Base-by-base conservation (phyloP, 2,113 vertebrate genomes). In the Thryonomys swinderianus region DNA sequence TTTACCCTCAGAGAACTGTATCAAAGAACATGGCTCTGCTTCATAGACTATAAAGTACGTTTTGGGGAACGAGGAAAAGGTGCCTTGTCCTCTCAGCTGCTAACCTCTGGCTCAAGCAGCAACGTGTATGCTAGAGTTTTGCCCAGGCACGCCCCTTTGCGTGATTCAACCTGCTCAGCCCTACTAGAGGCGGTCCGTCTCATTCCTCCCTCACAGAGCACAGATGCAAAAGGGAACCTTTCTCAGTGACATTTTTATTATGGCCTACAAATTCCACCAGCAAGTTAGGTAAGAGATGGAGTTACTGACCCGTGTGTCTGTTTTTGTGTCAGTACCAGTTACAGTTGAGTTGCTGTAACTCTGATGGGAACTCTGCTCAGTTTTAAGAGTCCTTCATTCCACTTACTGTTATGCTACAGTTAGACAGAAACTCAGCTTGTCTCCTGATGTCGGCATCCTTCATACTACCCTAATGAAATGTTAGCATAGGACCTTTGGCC, bases 41-140 rank as follows among this genome's bases (percentile, higher is more conserved):
- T 88, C 51, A 61, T 53, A 80, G 71, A 64, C 78, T 34, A 83
- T 42, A 67, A 9, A 69, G 3, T 32, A 57, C 34, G 10, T 81
- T 53, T 89, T 30, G 18, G n/a, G 86, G 42, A 74, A 71, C 93
- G 20, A 93, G 89, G 32, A 83, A 96, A 96, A 78, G 42, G 8
- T 61, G 30, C 7, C 18, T 73, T 88, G 11, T 89, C n/a, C 48
- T 74, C 69, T 81, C 34, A 23, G 45, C 20, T 78, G 25, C n/a
- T 90, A 25, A n/a, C 34, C 18, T 81, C 55, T 10, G 32, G 55
- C 34, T 67, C 88, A 81, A 45, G 25, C 42, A 66, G 11, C 25
- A 73, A 48, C 71, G 1, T 4, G 16, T 21, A 18, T 57, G n/a
- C 37, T 74, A 57, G 61, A 69, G 74, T 88, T 92, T 74, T 82